Evolutionary conservation across 2,797 vertebrate species (phyloP).

Genomic region (Acipenser oxyrinchus): DNA sequence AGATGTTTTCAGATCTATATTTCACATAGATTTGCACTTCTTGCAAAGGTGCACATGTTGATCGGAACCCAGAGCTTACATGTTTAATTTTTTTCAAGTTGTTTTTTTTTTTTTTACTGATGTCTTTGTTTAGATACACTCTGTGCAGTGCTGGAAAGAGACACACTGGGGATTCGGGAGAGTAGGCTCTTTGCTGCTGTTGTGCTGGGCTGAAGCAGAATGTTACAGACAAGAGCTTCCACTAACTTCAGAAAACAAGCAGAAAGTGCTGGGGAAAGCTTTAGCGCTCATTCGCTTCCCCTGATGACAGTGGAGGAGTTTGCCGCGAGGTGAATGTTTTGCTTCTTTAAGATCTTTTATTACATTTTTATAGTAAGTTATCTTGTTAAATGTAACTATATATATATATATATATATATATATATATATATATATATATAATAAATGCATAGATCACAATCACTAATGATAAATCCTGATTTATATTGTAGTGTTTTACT

Average conservation of each 20-base stretch:
- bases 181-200: constrained; percentile 60
- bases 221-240: constrained; percentile 66
- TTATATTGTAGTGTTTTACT: too few relatives aligned
- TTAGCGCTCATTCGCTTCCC: constrained; percentile 65
- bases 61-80: too few relatives aligned
- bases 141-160: constrained; percentile 87
- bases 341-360: background rate
- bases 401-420: too few relatives aligned
- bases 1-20: too few relatives aligned
- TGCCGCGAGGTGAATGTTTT: constrained; percentile 56
- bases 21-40: too few relatives aligned
- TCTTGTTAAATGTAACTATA: too few relatives aligned
- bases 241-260: constrained; percentile 60
- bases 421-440: too few relatives aligned
- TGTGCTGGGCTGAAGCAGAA: constrained; percentile 66
- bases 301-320: constrained; percentile 73
- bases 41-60: too few relatives aligned
- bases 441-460: too few relatives aligned
- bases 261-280: constrained; percentile 66
- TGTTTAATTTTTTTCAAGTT: too few relatives aligned
- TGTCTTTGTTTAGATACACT: constrained; percentile 47
- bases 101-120: too few relatives aligned
- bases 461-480: too few relatives aligned
- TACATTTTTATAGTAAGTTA: constrained; percentile 29
- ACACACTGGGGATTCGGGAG: constrained; percentile 67